Percentiles rank a stretch among this genome's conserved stretches.
Conservation (phyloP, 1,140 invertebrate species). For the Lordiphosa stackelbergi region DNA sequence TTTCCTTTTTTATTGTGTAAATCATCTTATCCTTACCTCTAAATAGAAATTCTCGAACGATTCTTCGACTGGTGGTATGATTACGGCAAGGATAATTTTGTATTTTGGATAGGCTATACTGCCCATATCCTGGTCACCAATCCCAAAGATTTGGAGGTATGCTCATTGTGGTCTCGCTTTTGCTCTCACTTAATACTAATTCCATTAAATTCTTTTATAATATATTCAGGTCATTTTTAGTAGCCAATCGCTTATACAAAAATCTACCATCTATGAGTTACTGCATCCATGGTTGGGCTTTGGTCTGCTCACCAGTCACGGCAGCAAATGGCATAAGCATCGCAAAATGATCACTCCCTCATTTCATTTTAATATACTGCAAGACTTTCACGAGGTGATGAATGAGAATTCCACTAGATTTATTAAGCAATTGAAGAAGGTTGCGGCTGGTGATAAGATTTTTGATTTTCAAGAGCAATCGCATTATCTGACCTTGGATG, state of each 20-base stretch:
- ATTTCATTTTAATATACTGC: constrained; percentile 90
- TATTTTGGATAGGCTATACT: constrained; percentile 59
- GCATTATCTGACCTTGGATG: constrained; percentile 63
- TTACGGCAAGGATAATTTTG: constrained; percentile 46
- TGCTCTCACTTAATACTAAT: not conserved
- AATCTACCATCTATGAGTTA: constrained; percentile 71
- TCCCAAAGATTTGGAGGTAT: constrained; percentile 62
- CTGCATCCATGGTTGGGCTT: constrained; percentile 77
- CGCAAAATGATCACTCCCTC: constrained; percentile 84
- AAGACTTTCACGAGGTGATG: constrained; percentile 85
- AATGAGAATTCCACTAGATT: constrained; percentile 82
- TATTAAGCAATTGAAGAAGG: constrained; percentile 77
- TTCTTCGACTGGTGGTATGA: constrained; percentile 58
- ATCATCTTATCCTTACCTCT: not conserved
- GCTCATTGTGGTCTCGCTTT: too few relatives aligned
- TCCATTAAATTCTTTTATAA: not conserved
- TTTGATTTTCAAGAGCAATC: constrained; percentile 61
- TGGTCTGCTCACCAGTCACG: constrained; percentile 74
- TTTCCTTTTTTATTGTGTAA: not conserved
- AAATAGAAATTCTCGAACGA: constrained; percentile 42
- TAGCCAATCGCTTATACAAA: constrained; percentile 51
- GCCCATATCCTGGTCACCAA: constrained; percentile 45
- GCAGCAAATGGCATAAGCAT: constrained; percentile 63
- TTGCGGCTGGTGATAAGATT: constrained; percentile 39
- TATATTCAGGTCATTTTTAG: constrained; percentile 43